Base-by-base conservation (phyloP, 2,888 invertebrate species). In the Lasius fuliginosus region DNA sequence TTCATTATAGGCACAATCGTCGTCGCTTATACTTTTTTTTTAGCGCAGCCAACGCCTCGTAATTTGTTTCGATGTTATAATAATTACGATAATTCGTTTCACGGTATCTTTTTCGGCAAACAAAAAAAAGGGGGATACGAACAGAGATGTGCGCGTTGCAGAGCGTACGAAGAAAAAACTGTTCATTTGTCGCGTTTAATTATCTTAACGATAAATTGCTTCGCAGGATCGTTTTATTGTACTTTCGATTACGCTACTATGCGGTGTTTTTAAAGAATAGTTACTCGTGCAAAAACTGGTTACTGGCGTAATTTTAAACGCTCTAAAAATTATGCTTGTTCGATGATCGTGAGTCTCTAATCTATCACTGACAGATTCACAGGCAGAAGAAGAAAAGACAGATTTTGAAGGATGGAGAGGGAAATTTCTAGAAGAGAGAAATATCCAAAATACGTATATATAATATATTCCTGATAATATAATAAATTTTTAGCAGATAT, bases 1-100 rank as follows among this genome's bases (percentile, higher is more conserved):
- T 89, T 81, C 49, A 74, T 79, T 83, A 81, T 86, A 90, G 90
- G 90, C 90, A 90, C 90, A 88, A 86, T 89, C 73, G 83, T 85
- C 69, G 65, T 81, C 76, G 27, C 33, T 62, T 76, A 74, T 36
- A 68, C 71, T 56, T 64, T 49, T 65, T 15, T 67, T 58, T 62
- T 15, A 56, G 76, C 33, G 46, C 53, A 46, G 18, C 83, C 46
- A 42, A 56, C 67, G 65, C 46, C 67, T 76, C 64, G 75, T 65
- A 64, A 76, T 75, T 53, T 68, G 23, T 64, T 83, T 73, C 46
- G 46, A 56, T 40, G 53, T 15, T 30, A 40, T 23, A 6, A 23
- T 36, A 53, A 65, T 36, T 76, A 27, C 23, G 36, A 36, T 36
- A 40, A 64, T 4, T 8, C 64, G 27, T 36, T 2, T 53, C 11